phyloP scores from a whole-genome alignment of 2,888 invertebrate species.

The Acrobasis repandana region DNA sequence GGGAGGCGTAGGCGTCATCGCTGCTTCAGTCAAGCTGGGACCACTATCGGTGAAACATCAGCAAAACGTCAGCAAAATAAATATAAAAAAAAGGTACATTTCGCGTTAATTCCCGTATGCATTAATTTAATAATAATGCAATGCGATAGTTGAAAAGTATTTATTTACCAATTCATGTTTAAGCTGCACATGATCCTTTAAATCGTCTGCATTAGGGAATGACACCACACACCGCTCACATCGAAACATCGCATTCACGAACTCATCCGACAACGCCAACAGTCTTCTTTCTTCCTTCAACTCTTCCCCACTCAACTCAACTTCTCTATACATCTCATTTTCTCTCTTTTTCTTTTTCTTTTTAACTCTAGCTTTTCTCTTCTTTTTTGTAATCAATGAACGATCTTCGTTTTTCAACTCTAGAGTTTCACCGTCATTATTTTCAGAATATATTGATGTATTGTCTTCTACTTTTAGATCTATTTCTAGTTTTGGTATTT shows the following conservation, averaged over 20 bases:
- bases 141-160: no score
- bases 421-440: conserved; percentile 38
- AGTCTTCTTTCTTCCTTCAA: conserved; percentile 53
- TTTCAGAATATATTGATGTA: conserved; percentile 24
- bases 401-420: conserved; percentile 27
- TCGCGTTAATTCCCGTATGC: no score
- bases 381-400: conserved; percentile 35
- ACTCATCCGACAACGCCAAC: conserved; percentile 52
- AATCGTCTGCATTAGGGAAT: conserved; percentile 66
- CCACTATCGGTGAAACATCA: no score
- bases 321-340: conserved; percentile 44
- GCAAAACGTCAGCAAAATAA: no score
- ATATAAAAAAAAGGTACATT: no score
- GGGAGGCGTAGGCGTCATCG: no score
- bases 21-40: no score
- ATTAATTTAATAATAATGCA: no score
- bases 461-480: not conserved
- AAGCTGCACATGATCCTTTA: conserved; percentile 55
- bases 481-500: not conserved
- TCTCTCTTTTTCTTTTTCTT: conserved; percentile 28
- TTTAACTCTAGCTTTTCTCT: conserved; percentile 32
- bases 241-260: conserved; percentile 63
- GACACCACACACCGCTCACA: conserved; percentile 61
- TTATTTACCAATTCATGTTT: conserved; percentile 65
- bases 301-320: conserved; percentile 51